phyloP scores from a whole-genome alignment of 92 coral and sea anemone species.

The Paramuricea clavata region DNA sequence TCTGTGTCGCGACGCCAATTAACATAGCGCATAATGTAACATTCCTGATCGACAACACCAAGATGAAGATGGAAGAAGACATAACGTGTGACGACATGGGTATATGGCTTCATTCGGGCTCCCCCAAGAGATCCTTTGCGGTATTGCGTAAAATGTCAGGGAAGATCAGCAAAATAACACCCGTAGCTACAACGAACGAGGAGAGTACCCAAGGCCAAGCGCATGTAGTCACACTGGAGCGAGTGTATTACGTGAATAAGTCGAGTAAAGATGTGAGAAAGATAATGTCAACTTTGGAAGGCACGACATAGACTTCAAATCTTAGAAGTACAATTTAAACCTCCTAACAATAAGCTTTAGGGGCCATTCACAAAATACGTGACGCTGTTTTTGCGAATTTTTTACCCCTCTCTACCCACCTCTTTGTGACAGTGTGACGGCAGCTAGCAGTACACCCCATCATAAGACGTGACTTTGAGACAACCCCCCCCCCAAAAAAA shows the following conservation, averaged over 20 bases:
- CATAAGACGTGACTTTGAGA: too few species aligned
- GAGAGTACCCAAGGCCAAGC: background rate
- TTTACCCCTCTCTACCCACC: too few species aligned
- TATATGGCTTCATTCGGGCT: slow-evolving; percentile 58
- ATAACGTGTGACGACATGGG: slow-evolving; percentile 63
- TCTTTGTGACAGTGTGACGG: too few species aligned
- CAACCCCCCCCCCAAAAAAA: too few species aligned
- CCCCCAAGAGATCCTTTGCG: slow-evolving; percentile 36
- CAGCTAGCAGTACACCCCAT: too few species aligned
- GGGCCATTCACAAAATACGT: too few species aligned
- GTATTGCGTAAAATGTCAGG: background rate
- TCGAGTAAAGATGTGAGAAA: slow-evolving; percentile 33
- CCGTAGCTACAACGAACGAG: background rate
- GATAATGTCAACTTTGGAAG: slow-evolving; percentile 47
- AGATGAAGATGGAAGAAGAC: slow-evolving; percentile 46
- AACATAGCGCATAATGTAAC: slow-evolving; percentile 50
- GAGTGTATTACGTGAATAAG: background rate
- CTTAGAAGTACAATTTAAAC: slow-evolving; percentile 3
- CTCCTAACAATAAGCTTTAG: too few species aligned
- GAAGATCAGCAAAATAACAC: background rate
- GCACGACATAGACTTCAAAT: background rate
- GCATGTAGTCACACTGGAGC: background rate
- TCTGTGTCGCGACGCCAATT: slow-evolving; percentile 51
- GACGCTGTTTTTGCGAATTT: too few species aligned
- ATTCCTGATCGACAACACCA: slow-evolving; percentile 39